A percentile compares a stretch with the other conserved stretches of the same genome.
Conservation (phyloP, 2,888 invertebrate species). For the Villa cingulata region DNA sequence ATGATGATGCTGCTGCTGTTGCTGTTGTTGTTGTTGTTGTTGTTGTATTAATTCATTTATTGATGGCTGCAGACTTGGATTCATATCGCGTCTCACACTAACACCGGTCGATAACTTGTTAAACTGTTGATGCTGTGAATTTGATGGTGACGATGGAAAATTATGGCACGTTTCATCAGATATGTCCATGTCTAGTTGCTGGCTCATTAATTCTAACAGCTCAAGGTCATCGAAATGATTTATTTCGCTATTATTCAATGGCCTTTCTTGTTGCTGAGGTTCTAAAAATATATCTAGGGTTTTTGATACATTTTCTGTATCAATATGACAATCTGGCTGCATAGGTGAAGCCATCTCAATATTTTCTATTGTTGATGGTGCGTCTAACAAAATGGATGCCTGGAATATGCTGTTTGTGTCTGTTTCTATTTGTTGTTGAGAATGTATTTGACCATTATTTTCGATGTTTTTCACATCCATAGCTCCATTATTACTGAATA, state of each 20-base stretch:
- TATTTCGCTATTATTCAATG: slow-evolving; percentile 17
- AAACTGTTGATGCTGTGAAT: slow-evolving; percentile 7
- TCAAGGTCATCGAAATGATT: slow-evolving; percentile 35
- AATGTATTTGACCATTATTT: slow-evolving; percentile 4
- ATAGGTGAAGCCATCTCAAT: slow-evolving; percentile 32
- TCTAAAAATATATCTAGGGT: slow-evolving; percentile 33
- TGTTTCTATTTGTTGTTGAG: slow-evolving; percentile 5
- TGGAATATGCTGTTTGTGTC: slow-evolving; percentile 5
- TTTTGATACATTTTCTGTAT: slow-evolving; percentile 29
- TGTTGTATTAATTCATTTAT: slow-evolving; percentile 40
- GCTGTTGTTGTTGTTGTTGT: slow-evolving; percentile 25
- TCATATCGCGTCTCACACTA: slow-evolving; percentile 30
- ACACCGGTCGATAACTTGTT: slow-evolving; percentile 18
- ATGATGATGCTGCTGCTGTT: slow-evolving; percentile 25
- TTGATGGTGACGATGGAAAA: slow-evolving; percentile 13
- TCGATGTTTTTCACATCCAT: background rate
- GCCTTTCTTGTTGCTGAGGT: slow-evolving; percentile 14
- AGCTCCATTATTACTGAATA: background rate
- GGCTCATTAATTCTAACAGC: slow-evolving; percentile 33
- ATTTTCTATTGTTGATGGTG: slow-evolving; percentile 23
- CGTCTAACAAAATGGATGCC: slow-evolving; percentile 13
- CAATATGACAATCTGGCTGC: slow-evolving; percentile 26
- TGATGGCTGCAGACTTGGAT: slow-evolving; percentile 33
- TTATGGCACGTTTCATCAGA: slow-evolving; percentile 28
- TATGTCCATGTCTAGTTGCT: slow-evolving; percentile 43